Percentiles rank a stretch among this genome's conserved stretches.
Conservation (phyloP, 2,797 vertebrate genomes). For the Phrynocephalus forsythii region DNA sequence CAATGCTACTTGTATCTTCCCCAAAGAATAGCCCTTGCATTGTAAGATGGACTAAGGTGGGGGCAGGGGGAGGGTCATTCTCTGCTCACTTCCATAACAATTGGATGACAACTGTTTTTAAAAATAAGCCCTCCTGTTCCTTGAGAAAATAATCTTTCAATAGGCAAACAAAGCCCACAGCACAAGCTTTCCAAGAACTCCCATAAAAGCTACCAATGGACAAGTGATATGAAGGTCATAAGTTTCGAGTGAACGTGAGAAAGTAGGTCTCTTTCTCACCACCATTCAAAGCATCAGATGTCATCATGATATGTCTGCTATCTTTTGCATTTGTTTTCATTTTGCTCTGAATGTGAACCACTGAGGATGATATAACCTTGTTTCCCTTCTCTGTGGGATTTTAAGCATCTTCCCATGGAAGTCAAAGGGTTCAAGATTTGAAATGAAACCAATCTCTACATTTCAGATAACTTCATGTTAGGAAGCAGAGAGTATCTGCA, state of each 20-base stretch:
- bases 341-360: neutral
- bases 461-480: neutral
- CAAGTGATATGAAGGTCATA: neutral
- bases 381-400: neutral
- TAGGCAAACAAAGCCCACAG: neutral
- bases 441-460: neutral
- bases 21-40: neutral
- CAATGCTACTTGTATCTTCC: constrained; percentile 8
- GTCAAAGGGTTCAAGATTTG: neutral
- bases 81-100: neutral
- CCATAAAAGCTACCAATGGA: neutral
- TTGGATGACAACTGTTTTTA: neutral
- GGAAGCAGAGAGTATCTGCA: neutral
- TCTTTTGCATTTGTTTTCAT: neutral
- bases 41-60: neutral
- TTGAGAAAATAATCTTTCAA: neutral
- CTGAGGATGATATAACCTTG: neutral
- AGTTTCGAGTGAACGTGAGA: neutral
- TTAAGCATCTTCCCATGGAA: too few relatives aligned
- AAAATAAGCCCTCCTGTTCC: neutral
- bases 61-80: neutral
- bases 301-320: neutral
- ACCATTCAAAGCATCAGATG: neutral
- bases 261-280: neutral
- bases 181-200: neutral